Conservation (phyloP, 2,797 vertebrate species). For the Micrastur ruficollis region DNA sequence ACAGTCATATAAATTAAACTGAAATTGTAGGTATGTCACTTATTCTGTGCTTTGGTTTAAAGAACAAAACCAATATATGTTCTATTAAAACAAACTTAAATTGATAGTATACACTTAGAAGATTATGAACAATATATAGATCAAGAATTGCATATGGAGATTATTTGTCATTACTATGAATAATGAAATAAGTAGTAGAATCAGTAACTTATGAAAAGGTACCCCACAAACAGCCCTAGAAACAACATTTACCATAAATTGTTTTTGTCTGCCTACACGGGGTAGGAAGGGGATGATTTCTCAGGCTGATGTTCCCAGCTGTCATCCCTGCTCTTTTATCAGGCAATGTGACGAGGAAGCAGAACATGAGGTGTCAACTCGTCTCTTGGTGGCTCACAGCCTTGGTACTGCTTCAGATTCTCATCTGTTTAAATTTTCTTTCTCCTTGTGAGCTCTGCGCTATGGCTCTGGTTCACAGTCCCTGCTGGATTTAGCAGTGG, state of each 20-base stretch:
- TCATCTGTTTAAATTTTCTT: neutral
- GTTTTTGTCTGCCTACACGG: neutral
- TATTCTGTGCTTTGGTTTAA: neutral
- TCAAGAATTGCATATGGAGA: neutral
- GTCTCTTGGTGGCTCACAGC: neutral
- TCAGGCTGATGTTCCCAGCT: neutral
- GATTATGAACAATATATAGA: neutral
- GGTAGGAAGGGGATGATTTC: neutral
- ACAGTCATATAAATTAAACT: neutral
- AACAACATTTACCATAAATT: neutral
- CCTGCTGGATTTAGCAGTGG: neutral
- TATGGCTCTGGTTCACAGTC: neutral
- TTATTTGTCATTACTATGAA: neutral
- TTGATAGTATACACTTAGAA: neutral
- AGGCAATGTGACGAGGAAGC: fast-evolving
- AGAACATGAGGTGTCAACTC: neutral
- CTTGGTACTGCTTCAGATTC: neutral
- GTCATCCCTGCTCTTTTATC: neutral
- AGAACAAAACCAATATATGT: neutral
- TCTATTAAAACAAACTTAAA: neutral
- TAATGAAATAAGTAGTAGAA: neutral
- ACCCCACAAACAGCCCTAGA: neutral
- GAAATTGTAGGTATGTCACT: neutral
- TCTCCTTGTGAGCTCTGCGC: neutral
- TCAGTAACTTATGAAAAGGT: neutral